Conservation (phyloP, 2,888 invertebrate species). For the Pristionchus exspectatus region DNA sequence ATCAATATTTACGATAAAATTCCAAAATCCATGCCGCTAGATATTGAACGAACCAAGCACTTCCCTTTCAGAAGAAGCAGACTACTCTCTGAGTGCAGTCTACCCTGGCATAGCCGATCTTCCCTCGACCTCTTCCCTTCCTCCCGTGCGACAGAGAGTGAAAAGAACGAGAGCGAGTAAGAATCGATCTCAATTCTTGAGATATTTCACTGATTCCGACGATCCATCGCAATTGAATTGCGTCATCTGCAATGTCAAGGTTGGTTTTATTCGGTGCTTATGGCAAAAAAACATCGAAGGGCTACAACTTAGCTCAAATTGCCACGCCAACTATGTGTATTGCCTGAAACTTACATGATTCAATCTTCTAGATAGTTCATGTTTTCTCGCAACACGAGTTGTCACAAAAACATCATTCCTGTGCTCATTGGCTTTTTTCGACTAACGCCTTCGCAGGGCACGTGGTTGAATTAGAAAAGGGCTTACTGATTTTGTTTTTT, state of each 20-base stretch:
- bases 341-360: no score
- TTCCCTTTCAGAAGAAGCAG: neutral
- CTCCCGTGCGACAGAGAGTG: neutral
- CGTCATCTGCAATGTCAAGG: slow-evolving; percentile 13
- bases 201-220: neutral
- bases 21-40: neutral
- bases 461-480: no score
- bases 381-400: no score
- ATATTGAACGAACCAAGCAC: neutral
- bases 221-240: neutral
- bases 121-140: neutral
- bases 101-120: neutral
- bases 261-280: neutral
- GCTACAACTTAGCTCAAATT: no score
- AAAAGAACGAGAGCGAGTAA: neutral
- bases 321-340: no score
- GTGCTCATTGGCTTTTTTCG: no score
- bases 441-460: no score
- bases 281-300: no score
- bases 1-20: no score
- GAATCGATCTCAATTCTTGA: neutral
- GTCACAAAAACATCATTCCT: no score
- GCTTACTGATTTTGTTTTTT: no score
- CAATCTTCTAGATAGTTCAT: no score
- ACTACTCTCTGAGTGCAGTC: neutral